Evolutionary conservation across 2,113 vertebrate genomes (phyloP).

Genomic region (Mobula birostris): DNA sequence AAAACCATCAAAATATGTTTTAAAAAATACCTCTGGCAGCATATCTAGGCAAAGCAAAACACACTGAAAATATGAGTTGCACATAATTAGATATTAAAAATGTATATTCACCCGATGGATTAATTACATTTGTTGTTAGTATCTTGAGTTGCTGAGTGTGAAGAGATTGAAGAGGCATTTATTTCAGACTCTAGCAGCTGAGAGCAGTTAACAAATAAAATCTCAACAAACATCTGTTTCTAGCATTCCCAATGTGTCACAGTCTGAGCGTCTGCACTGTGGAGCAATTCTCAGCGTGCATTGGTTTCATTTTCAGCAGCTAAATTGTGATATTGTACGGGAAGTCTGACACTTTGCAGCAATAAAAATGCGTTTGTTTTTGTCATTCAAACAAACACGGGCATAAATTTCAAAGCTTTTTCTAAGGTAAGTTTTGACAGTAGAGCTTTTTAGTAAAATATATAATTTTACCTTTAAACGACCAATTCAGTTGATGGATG

Average conservation of each 20-base stretch:
- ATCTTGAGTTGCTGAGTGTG: neutral
- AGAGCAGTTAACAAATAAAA: slow-evolving; percentile 7
- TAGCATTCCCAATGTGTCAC: slow-evolving; percentile 31
- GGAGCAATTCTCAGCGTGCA: slow-evolving; percentile 24
- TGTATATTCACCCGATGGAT: neutral
- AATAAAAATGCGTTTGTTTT: slow-evolving; percentile 24
- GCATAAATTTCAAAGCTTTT: neutral
- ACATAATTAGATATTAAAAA: neutral
- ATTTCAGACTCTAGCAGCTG: slow-evolving; percentile 17
- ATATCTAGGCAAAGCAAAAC: neutral
- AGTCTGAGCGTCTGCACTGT: slow-evolving; percentile 28
- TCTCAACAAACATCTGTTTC: slow-evolving; percentile 33
- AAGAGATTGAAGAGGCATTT: neutral
- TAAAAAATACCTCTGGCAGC: neutral
- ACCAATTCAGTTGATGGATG: neutral
- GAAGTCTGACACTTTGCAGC: neutral
- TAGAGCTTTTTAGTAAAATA: neutral
- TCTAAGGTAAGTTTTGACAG: neutral
- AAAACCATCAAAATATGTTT: neutral
- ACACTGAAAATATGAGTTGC: neutral
- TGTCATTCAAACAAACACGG: neutral
- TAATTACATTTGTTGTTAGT: slow-evolving; percentile 12
- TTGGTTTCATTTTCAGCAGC: slow-evolving; percentile 25
- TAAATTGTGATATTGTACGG: neutral
- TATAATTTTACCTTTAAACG: neutral